Evolutionary conservation across 2,797 vertebrate genomes (phyloP), one percentile per base, ranked within the genome.

Genomic region (Melopsittacus undulatus): DNA sequence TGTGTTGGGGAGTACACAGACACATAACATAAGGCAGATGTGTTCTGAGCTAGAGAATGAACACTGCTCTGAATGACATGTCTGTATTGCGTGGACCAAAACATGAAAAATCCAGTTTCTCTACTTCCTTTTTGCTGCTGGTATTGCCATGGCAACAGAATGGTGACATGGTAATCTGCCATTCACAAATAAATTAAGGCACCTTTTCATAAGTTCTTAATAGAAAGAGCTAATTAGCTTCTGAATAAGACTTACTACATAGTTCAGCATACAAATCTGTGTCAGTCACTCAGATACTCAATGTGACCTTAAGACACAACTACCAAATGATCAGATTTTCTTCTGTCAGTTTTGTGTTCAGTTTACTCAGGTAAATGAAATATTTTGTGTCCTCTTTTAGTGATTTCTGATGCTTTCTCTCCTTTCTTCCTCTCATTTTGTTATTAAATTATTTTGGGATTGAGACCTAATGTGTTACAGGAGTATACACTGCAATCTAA

Each of bases 61-160:
- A 16, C 2, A 0, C 34, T 46, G 45, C 49, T 75, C 42, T 38
- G 42, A 81, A 38, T 13, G 46, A 1, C 45, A 22, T 8, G 20
- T 18, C 69, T n/a, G 15, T 34, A 34, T 34, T 34, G n/a, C 13
- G 17, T 24, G 22, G 56, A 24, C 22, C 56, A 57, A 16, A 34
- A 34, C n/a, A 34, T 34, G n/a, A 34, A 57, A 57, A 57, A 57
- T 49, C 46, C 88, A 89, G 64, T 56, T 90, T 70, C 56, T 54
- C 52, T 78, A 17, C 57, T 56, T 48, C 32, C 8, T 61, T 1
- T 73, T 87, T 92, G 63, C 76, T 83, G 80, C 67, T 79, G 69
- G 26, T 51, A 63, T 94, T 40, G 36, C 89, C 89, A 82, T 84
- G 56, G 92, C 80, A 94, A 88, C 85, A 45, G 67, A n/a, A 70